These are phyloP conservation scores for Nematostella vectensis DNA, from an alignment of 92 coral and sea anemone genomes.

Conservation along the genomic window DNA sequence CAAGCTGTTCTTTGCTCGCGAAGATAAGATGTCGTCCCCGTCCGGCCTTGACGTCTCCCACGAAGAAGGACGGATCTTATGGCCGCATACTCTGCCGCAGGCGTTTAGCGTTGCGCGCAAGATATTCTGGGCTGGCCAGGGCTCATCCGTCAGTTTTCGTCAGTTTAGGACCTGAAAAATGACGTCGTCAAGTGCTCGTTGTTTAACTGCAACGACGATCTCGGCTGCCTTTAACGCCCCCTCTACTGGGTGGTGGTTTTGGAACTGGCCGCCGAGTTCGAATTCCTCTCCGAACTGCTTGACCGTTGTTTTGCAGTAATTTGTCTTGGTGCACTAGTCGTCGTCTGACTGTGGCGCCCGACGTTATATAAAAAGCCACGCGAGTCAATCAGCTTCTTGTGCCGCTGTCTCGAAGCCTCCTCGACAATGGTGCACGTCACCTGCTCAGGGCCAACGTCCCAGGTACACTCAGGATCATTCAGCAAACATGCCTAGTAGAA, in stretches of 20 bases:
- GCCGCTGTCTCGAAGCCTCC: neutral
- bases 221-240: neutral
- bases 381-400: neutral
- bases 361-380: neutral
- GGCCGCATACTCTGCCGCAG: neutral
- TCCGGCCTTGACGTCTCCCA: conserved; percentile 1
- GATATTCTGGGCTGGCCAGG: neutral
- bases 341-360: neutral
- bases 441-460: too few relatives aligned
- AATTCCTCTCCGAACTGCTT: neutral
- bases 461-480: too few relatives aligned
- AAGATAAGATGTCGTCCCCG: conserved; percentile 34
- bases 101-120: neutral
- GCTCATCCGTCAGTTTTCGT: neutral
- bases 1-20: conserved; percentile 30
- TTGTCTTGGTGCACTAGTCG: neutral
- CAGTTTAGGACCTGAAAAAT: neutral
- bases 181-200: neutral
- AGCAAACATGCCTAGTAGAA: too few relatives aligned
- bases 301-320: neutral
- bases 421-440: neutral
- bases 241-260: neutral
- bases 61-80: neutral
- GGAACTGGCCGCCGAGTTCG: neutral
- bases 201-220: neutral